A percentile compares a stretch with the other conserved stretches of the same genome.
These are phyloP conservation scores for Pegoplata infirma DNA, from an alignment of 2,888 invertebrate species.

Conservation along the genomic window DNA sequence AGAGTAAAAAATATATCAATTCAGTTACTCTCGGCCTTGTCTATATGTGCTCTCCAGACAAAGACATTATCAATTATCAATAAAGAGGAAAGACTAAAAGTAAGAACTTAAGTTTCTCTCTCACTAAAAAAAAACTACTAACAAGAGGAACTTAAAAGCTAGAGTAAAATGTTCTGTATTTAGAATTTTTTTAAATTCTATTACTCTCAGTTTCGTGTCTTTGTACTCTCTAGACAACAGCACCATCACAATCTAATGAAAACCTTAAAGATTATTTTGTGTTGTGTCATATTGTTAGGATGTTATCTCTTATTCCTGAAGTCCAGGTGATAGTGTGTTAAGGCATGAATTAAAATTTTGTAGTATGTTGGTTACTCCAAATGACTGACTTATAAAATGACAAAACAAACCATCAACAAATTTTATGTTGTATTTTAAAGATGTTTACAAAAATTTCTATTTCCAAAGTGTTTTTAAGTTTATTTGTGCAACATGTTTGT, in stretches of 20 bases:
- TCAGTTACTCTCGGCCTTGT: too few relatives aligned
- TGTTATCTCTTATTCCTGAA: constrained; percentile 6
- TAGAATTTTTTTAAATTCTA: too few relatives aligned
- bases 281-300: constrained; percentile 29
- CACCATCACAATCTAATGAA: constrained; percentile 62
- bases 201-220: too few relatives aligned
- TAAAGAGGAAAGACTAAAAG: too few relatives aligned
- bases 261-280: constrained; percentile 57
- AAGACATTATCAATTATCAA: too few relatives aligned
- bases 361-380: constrained; percentile 25
- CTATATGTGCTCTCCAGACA: too few relatives aligned
- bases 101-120: too few relatives aligned
- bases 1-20: too few relatives aligned
- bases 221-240: too few relatives aligned
- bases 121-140: too few relatives aligned
- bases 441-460: constrained; percentile 8
- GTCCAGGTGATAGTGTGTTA: constrained; percentile 61
- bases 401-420: constrained; percentile 34
- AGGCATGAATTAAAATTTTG: constrained; percentile 54
- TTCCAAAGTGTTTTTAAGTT: constrained; percentile 1
- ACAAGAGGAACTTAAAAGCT: too few relatives aligned
- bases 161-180: too few relatives aligned
- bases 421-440: constrained; percentile 20
- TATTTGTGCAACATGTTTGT: constrained; percentile 23
- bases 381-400: not conserved